Evolutionary conservation across 2,113 vertebrate species (phyloP), one percentile per base, ranked within the genome.

Genomic region (Guaruba guarouba): DNA sequence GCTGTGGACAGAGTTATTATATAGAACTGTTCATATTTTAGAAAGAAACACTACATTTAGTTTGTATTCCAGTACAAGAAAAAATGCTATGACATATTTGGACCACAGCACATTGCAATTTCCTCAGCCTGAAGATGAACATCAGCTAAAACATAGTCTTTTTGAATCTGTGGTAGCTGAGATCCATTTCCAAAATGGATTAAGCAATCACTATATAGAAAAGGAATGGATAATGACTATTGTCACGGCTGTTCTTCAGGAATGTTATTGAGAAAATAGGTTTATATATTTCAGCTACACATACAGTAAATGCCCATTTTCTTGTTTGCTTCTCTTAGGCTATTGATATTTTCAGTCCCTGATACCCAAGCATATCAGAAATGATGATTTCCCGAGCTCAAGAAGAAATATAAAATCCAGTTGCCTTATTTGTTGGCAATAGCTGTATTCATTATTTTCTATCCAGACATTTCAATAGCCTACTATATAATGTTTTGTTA

Each of bases 211-310:
- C 24, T 82, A 46, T 28, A 91, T n/a, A 74, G 22, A 87, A 91
- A 85, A 66, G 17, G 44, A 82, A 90, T 49, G 27, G 46, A 86
- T 57, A 68, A 59, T 0, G 0, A 66, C 51, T 92, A 63, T 55
- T 91, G 57, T 49, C 83, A 61, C 62, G 44, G 69, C 20, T 83
- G 35, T 66, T 80, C 46, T 90, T 88, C 68, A 86, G 57, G 17
- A 91, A 90, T 76, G 44, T 5, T 78, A 69, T 93, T 96, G 63
- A 86, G 83, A 82, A 96, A 96, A 94, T 66, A 43, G 10, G 31
- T 78, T 96, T 95, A 79, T 81, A 15, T 73, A 90, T 88, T 88
- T 90, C 62, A 79, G 23, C 23, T 86, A 37, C 29, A 82, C 49
- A 73, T 79, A 61, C 4, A 91, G 23, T 39, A 78, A 92, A 93